Evolutionary conservation across 2,888 invertebrate genomes (phyloP), one percentile per base, ranked within the genome.

Genomic region (Andrena dorsata): DNA sequence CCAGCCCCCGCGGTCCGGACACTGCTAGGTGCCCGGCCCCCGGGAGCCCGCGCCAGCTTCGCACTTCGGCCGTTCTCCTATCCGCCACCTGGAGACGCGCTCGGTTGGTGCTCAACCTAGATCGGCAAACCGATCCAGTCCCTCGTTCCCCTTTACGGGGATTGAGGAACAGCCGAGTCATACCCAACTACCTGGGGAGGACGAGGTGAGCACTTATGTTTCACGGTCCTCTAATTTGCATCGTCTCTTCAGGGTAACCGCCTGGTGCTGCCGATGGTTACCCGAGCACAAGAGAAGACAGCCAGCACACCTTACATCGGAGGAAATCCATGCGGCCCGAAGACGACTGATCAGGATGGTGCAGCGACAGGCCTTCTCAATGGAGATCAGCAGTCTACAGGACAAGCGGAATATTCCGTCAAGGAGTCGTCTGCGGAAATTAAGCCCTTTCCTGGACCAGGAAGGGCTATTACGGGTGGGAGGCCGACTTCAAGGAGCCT

Each of bases 141-240:
- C n/a, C n/a, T n/a, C n/a, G n/a, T n/a, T n/a, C n/a, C n/a, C n/a
- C n/a, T n/a, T n/a, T n/a, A n/a, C n/a, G n/a, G n/a, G n/a, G n/a
- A n/a, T n/a, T n/a, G n/a, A n/a, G n/a, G n/a, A n/a, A n/a, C n/a
- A n/a, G n/a, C n/a, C n/a, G n/a, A n/a, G n/a, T n/a, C n/a, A n/a
- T n/a, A n/a, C n/a, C n/a, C n/a, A 20, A 4, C 8, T 10, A 0
- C 16, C 58, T 13, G 28, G 0, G 58, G 58, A 58, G 4, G 13
- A n/a, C n/a, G 28, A n/a, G n/a, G 30, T n/a, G 7, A n/a, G 61
- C n/a, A 0, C 0, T 0, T n/a, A 32, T 1, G 0, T 61, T 2
- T 16, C 7, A 32, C 16, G 16, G 32, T 32, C 32, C 61, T 61
- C 61, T n/a, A n/a, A n/a, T 6, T 1, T 61, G 7, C 1, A 2